Evolutionary conservation across 1,140 invertebrate genomes (phyloP).

Genomic region (Paralvinella palmiformis): DNA sequence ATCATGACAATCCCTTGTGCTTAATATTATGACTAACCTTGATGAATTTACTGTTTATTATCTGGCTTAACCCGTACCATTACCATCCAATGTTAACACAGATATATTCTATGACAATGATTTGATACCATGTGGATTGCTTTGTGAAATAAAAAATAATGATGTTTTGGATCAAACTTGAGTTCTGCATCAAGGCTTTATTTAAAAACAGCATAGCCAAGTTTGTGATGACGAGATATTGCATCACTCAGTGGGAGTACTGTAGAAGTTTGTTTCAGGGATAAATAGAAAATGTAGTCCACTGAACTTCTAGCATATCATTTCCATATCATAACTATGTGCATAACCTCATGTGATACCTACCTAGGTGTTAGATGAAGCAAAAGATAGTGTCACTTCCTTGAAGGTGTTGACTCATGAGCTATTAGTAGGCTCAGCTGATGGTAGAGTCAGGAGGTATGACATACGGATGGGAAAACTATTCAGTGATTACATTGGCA

Average conservation of each 20-base stretch:
- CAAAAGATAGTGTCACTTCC: constrained; percentile 86
- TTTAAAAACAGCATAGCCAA: too few relatives aligned
- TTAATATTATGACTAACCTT: too few relatives aligned
- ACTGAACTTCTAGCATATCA: not conserved
- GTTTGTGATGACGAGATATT: not conserved
- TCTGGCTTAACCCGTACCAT: too few relatives aligned
- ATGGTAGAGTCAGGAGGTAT: constrained; percentile 79
- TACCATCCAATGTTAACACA: too few relatives aligned
- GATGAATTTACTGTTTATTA: too few relatives aligned
- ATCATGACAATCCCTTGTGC: too few relatives aligned
- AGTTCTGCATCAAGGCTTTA: too few relatives aligned
- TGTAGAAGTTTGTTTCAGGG: constrained; percentile 1
- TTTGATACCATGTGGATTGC: too few relatives aligned
- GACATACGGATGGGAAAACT: constrained; percentile 82
- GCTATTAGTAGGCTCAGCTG: constrained; percentile 87
- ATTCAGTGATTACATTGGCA: constrained; percentile 76
- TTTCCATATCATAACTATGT: not conserved
- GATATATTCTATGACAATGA: too few relatives aligned
- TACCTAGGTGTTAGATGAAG: constrained; percentile 73
- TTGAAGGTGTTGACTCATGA: constrained; percentile 80
- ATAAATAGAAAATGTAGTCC: not conserved
- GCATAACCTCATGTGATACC: constrained; percentile 12
- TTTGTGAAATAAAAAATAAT: too few relatives aligned
- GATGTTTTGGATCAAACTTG: too few relatives aligned
- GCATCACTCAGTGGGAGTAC: not conserved